phyloP scores from a whole-genome alignment of 2,797 vertebrate genomes.

The Oophaga sylvatica region DNA sequence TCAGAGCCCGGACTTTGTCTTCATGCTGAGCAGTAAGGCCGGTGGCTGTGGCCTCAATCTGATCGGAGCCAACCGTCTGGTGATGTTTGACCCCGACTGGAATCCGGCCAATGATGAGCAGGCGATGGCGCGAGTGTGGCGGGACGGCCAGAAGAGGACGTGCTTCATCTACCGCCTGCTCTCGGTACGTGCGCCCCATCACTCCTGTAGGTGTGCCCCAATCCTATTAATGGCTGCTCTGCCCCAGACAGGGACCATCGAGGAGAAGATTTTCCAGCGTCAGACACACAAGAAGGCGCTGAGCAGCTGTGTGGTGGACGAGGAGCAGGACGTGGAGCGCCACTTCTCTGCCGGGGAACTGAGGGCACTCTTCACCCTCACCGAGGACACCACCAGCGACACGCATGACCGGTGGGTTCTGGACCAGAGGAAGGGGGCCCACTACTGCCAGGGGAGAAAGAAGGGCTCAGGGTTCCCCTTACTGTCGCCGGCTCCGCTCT shows the following conservation, averaged over 20 bases:
- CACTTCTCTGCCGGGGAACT: conserved; percentile 94
- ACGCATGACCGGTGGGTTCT: conserved; percentile 87
- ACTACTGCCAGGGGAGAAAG: no score
- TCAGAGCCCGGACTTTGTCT: conserved; percentile 94
- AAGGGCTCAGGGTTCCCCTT: no score
- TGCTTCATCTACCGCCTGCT: conserved; percentile 96
- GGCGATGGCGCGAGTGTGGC: conserved; percentile 96
- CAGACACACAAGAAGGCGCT: conserved; percentile 97
- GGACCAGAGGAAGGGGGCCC: neutral
- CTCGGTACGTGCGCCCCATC: conserved; percentile 74
- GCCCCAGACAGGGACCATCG: conserved; percentile 90
- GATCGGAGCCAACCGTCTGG: conserved; percentile 94
- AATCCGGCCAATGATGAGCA: conserved; percentile 98
- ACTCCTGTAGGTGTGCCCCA: no score
- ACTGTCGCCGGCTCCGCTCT: no score
- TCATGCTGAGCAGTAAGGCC: conserved; percentile 98
- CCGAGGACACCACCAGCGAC: conserved; percentile 86
- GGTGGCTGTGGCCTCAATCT: conserved; percentile 95
- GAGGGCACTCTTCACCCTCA: conserved; percentile 88
- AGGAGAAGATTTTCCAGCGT: conserved; percentile 97
- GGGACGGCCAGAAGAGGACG: conserved; percentile 95
- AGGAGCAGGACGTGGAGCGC: conserved; percentile 93
- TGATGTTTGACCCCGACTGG: conserved; percentile 99
- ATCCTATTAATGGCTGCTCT: neutral
- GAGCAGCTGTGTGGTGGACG: conserved; percentile 96